A percentile compares a stretch with the other conserved stretches of the same genome.
These are phyloP conservation scores for Arizona elegans DNA, from an alignment of 2,113 vertebrate genomes.

Conservation along the genomic window DNA sequence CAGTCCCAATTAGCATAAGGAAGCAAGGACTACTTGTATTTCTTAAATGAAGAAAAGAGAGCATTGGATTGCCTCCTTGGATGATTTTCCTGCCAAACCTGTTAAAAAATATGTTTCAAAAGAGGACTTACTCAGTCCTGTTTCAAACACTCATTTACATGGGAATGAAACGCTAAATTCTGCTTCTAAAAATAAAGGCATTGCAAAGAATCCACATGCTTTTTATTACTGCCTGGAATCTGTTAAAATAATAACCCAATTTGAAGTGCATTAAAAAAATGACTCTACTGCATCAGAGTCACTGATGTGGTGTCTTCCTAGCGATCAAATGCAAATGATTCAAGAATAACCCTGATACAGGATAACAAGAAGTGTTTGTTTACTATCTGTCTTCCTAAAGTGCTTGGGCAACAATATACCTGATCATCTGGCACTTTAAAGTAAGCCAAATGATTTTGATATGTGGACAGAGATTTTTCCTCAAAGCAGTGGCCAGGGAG, in stretches of 20 bases:
- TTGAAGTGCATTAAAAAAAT: constrained; percentile 19
- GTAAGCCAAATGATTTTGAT: constrained; percentile 48
- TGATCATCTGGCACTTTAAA: constrained; percentile 41
- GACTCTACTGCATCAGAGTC: not conserved
- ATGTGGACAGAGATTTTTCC: constrained; percentile 47
- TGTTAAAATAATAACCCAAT: constrained; percentile 43
- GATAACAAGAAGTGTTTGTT: constrained; percentile 32
- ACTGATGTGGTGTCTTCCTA: constrained; percentile 4
- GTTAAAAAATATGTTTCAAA: not conserved
- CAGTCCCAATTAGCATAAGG: not conserved
- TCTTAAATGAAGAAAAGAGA: not conserved
- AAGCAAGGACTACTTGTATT: not conserved
- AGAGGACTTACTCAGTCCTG: not conserved
- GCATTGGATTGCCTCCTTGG: not conserved
- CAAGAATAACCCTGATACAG: constrained; percentile 20
- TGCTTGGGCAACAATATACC: constrained; percentile 40
- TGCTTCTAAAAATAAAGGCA: constrained; percentile 4
- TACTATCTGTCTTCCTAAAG: constrained; percentile 26
- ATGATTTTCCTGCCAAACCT: not conserved
- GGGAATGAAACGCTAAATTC: not conserved
- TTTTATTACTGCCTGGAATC: not conserved
- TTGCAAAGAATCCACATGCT: not conserved
- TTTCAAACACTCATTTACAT: constrained; percentile 10
- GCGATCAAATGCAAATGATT: not conserved
- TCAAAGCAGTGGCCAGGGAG: constrained; percentile 14